Evolutionary conservation across 2,113 vertebrate species (phyloP).

Genomic region (Opisthocomus hoazin): DNA sequence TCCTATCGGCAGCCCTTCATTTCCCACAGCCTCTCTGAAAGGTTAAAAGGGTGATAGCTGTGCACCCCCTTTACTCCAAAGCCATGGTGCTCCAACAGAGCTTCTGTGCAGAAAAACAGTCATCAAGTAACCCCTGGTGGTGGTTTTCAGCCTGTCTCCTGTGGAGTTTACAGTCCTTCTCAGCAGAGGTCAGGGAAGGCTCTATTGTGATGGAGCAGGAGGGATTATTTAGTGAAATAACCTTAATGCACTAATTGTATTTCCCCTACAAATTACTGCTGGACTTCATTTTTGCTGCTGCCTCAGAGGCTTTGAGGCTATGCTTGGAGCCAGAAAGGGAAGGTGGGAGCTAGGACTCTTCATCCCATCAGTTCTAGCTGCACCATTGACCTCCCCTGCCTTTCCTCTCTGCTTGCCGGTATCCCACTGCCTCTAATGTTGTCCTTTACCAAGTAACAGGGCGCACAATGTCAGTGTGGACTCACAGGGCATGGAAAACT

Average conservation of each 20-base stretch:
- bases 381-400: not conserved
- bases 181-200: not conserved
- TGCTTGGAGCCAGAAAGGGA: not conserved
- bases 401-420: not conserved
- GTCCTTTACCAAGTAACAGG: not conserved
- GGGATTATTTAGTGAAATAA: not conserved
- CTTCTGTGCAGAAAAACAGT: not conserved
- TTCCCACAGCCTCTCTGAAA: not conserved
- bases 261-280: not conserved
- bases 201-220: not conserved
- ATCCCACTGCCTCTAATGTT: not conserved
- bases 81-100: not conserved
- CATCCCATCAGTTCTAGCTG: not conserved
- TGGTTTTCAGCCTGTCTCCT: not conserved
- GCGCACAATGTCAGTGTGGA: accelerated
- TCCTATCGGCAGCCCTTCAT: not conserved
- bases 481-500: not conserved
- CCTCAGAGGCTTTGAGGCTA: not conserved
- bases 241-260: not conserved
- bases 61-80: not conserved
- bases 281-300: not conserved
- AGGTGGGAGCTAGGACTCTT: not conserved
- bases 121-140: not conserved
- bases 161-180: not conserved
- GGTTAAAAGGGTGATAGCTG: not conserved